A percentile compares a stretch with the other conserved stretches of the same genome.
Conservation (phyloP, 2,888 invertebrate species). For the Zeuzera pyrina region DNA sequence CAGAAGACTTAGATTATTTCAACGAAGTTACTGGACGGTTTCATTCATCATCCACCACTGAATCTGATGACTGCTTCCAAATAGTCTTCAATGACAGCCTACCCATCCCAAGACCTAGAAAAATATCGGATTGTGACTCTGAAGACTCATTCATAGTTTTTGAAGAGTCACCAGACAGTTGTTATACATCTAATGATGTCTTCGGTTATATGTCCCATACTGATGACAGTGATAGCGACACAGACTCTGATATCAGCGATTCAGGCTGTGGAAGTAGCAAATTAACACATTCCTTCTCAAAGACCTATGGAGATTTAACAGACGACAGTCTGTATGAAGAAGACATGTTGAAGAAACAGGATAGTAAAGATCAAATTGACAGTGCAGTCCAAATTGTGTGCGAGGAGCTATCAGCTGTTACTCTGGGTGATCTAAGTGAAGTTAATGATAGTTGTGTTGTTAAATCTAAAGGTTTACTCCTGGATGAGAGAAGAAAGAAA, state of each 20-base stretch:
- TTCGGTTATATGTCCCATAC: slow-evolving; percentile 30
- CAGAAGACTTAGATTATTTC: slow-evolving; percentile 35
- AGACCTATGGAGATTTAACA: slow-evolving; percentile 49
- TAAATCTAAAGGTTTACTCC: slow-evolving; percentile 30
- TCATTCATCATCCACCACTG: slow-evolving; percentile 32
- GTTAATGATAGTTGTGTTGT: background rate
- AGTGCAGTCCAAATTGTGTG: slow-evolving; percentile 27
- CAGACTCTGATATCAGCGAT: slow-evolving; percentile 32
- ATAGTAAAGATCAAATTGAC: slow-evolving; percentile 51
- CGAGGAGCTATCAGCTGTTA: slow-evolving; percentile 14
- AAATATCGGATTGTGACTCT: slow-evolving; percentile 67
- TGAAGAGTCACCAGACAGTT: slow-evolving; percentile 51
- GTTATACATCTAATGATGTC: slow-evolving; percentile 53
- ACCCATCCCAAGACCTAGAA: slow-evolving; percentile 27
- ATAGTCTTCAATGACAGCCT: slow-evolving; percentile 54
- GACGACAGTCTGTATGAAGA: slow-evolving; percentile 48
- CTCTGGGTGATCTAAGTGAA: slow-evolving; percentile 8
- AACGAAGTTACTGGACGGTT: slow-evolving; percentile 55
- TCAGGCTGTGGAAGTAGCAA: slow-evolving; percentile 26
- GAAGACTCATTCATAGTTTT: slow-evolving; percentile 74
- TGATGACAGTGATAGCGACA: slow-evolving; percentile 20
- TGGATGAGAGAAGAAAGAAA: slow-evolving; percentile 35
- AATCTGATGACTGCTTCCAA: slow-evolving; percentile 61
- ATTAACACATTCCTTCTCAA: slow-evolving; percentile 35
- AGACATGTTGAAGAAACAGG: background rate